A percentile compares a stretch with the other conserved stretches of the same genome.
Conservation (phyloP, 1,140 invertebrate genomes). For the Drosophila eugracilis region DNA sequence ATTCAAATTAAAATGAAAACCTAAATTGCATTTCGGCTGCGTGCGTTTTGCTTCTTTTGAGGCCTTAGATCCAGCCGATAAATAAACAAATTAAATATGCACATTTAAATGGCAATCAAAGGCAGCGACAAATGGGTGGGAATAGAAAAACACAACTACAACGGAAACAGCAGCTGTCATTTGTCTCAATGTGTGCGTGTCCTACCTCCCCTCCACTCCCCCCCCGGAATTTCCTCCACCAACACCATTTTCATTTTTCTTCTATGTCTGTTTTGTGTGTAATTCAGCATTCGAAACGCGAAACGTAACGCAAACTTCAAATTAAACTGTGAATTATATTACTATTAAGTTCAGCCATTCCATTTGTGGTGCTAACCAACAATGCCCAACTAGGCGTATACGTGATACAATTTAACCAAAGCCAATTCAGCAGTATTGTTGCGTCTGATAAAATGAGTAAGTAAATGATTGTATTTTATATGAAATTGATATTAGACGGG, state of each 20-base stretch:
- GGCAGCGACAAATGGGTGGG: constrained; percentile 46
- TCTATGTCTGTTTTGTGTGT: constrained; percentile 49
- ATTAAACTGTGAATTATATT: constrained; percentile 48
- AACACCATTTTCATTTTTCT: constrained; percentile 2
- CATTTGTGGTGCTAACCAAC: constrained; percentile 40
- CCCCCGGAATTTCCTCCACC: too few relatives aligned
- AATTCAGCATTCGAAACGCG: constrained; percentile 41
- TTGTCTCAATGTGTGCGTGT: constrained; percentile 32
- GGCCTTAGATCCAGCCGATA: constrained; percentile 33
- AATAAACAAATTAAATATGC: constrained; percentile 74
- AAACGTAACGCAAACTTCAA: constrained; percentile 39
- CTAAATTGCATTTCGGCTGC: constrained; percentile 60
- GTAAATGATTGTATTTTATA: constrained; percentile 17
- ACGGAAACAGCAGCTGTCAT: constrained; percentile 29
- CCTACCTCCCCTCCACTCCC: too few relatives aligned
- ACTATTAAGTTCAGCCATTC: constrained; percentile 38
- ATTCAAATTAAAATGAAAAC: constrained; percentile 61
- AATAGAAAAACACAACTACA: constrained; percentile 40
- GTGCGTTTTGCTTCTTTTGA: constrained; percentile 16
- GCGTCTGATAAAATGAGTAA: constrained; percentile 66
- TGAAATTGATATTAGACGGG: too few relatives aligned
- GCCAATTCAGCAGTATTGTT: constrained; percentile 20
- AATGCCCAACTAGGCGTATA: constrained; percentile 71
- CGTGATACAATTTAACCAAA: constrained; percentile 61
- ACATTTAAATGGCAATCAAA: constrained; percentile 67